Conservation (phyloP, 2,113 vertebrate species). For the Otolemur garnettii region DNA sequence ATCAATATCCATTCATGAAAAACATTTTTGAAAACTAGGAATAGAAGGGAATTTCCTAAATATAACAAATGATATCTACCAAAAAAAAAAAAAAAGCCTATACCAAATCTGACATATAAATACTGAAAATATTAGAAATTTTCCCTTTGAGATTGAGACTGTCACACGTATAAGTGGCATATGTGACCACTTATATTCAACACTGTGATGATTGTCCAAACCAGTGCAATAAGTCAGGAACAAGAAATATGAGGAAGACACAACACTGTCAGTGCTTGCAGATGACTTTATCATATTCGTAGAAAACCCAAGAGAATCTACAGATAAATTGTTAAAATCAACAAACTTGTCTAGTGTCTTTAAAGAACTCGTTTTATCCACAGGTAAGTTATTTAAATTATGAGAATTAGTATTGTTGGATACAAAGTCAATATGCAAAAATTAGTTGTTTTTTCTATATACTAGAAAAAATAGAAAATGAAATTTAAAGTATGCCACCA, state of each 20-base stretch:
- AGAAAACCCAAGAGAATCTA: neutral
- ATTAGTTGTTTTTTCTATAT: neutral
- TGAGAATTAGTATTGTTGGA: neutral
- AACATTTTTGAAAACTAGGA: neutral
- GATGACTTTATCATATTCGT: neutral
- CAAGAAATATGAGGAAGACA: neutral
- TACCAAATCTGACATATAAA: neutral
- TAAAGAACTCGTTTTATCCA: neutral
- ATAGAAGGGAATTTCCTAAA: neutral
- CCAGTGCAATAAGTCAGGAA: neutral
- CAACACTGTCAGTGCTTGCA: neutral
- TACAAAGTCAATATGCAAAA: neutral
- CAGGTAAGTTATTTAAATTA: neutral
- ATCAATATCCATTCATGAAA: neutral
- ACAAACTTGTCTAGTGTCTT: neutral
- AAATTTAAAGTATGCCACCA: neutral
- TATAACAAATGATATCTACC: neutral
- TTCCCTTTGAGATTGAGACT: neutral
- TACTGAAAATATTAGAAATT: neutral
- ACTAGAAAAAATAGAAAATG: neutral
- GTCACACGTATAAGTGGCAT: neutral
- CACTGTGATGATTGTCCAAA: neutral
- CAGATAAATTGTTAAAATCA: neutral
- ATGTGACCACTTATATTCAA: neutral
- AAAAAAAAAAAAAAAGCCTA: neutral